Evolutionary conservation across 2,113 vertebrate species (phyloP).

Genomic region (Cebus imitator): DNA sequence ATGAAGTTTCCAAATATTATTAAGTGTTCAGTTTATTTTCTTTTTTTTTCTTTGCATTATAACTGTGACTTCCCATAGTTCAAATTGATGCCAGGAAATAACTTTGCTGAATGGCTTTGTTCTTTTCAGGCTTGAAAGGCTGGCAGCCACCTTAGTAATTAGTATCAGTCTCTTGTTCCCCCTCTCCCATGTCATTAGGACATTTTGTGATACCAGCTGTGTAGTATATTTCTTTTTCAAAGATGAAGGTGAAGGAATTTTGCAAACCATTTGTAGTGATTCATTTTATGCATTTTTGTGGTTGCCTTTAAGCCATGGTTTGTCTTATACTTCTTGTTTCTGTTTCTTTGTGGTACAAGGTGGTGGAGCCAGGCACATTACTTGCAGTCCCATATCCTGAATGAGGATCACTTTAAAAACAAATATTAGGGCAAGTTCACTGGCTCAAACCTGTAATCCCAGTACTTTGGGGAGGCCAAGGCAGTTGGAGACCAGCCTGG

Average conservation of each 20-base stretch:
- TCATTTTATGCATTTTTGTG: background rate
- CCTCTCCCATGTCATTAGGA: background rate
- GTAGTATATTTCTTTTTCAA: background rate
- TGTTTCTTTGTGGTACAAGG: background rate
- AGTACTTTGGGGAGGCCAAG: too few species aligned
- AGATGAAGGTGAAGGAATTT: background rate
- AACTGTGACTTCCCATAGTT: background rate
- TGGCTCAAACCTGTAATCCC: too few species aligned
- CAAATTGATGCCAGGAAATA: background rate
- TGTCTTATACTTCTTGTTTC: background rate
- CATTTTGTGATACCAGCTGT: background rate
- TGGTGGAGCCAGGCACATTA: background rate
- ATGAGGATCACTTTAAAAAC: background rate
- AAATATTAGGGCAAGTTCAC: background rate
- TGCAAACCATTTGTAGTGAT: background rate
- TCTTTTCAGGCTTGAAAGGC: background rate
- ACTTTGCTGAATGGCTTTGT: conserved; percentile 9
- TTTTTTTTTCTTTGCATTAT: background rate
- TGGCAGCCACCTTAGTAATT: background rate
- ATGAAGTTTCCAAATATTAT: conserved; percentile 31
- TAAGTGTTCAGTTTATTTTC: background rate
- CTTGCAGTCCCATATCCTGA: background rate
- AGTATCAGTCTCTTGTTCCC: background rate
- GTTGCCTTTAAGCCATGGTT: background rate
- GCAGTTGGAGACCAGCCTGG: too few species aligned